Conservation (phyloP, 2,888 invertebrate species). For the Hoplodrina ambigua region DNA sequence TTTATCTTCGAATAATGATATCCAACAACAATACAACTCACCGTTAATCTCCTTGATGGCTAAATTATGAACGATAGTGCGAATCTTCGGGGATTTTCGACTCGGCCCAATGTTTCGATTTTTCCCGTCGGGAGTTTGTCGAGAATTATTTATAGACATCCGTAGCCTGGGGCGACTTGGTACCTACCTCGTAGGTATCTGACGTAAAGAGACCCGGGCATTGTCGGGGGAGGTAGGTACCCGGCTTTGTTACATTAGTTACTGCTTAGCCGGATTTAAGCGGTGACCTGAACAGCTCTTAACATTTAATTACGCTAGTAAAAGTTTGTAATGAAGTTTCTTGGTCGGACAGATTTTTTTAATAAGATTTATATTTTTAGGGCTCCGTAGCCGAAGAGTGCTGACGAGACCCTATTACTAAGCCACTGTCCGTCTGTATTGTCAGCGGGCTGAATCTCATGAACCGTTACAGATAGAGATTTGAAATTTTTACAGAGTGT, state of each 20-base stretch:
- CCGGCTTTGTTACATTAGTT: conserved; percentile 45
- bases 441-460: too few relatives aligned
- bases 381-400: too few relatives aligned
- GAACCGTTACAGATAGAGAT: too few relatives aligned
- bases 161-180: conserved; percentile 17
- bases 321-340: conserved; percentile 53
- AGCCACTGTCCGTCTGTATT: too few relatives aligned
- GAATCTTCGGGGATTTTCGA: conserved; percentile 49
- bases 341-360: conserved; percentile 15
- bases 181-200: conserved; percentile 5
- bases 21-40: conserved; percentile 21
- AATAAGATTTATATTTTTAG: background rate
- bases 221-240: conserved; percentile 16
- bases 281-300: conserved; percentile 51
- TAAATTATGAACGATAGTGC: conserved; percentile 62
- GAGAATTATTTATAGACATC: conserved; percentile 69
- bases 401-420: too few relatives aligned
- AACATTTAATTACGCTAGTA: conserved; percentile 53
- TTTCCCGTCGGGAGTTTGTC: conserved; percentile 63
- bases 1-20: conserved; percentile 11
- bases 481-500: too few relatives aligned
- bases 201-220: conserved; percentile 38
- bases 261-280: conserved; percentile 41
- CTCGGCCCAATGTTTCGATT: conserved; percentile 64
- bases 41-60: conserved; percentile 54